phyloP scores from a whole-genome alignment of 2,113 vertebrate genomes.

The Heterotis niloticus region DNA sequence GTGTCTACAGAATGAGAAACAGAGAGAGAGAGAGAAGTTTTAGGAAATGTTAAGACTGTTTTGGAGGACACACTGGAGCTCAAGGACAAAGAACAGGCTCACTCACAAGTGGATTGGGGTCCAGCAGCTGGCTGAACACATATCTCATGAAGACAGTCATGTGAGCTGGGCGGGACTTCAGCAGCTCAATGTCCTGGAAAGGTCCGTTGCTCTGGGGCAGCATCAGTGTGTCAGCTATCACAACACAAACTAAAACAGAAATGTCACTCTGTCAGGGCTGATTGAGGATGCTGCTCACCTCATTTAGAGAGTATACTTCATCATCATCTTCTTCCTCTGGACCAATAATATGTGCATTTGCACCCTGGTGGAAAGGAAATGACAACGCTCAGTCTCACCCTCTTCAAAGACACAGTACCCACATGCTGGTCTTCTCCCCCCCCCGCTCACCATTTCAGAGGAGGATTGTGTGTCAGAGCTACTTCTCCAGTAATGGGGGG shows the following conservation, averaged over 20 bases:
- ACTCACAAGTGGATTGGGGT: slow-evolving; percentile 84
- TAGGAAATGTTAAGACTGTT: no score
- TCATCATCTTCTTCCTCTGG: slow-evolving; percentile 85
- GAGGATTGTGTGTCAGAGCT: slow-evolving; percentile 58
- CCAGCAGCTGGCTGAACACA: slow-evolving; percentile 83
- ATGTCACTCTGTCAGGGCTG: not conserved
- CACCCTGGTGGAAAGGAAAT: slow-evolving; percentile 41
- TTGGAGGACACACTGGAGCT: no score
- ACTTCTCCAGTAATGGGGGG: slow-evolving; percentile 64
- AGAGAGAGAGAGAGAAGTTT: no score
- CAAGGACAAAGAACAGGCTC: not conserved
- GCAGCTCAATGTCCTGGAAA: slow-evolving; percentile 81
- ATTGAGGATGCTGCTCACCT: slow-evolving; percentile 49
- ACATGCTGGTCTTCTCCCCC: not conserved
- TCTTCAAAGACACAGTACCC: not conserved
- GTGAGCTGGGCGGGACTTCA: slow-evolving; percentile 81
- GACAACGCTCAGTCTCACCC: not conserved
- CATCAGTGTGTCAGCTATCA: not conserved
- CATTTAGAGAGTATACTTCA: slow-evolving; percentile 56
- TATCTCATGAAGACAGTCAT: slow-evolving; percentile 86
- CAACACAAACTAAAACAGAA: not conserved
- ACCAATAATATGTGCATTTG: slow-evolving; percentile 75
- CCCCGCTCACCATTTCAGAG: slow-evolving; percentile 67
- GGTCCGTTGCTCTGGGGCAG: slow-evolving; percentile 71
- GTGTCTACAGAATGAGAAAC: no score